phyloP scores from a whole-genome alignment of 2,113 vertebrate genomes.

The Rhinolophus sinicus region DNA sequence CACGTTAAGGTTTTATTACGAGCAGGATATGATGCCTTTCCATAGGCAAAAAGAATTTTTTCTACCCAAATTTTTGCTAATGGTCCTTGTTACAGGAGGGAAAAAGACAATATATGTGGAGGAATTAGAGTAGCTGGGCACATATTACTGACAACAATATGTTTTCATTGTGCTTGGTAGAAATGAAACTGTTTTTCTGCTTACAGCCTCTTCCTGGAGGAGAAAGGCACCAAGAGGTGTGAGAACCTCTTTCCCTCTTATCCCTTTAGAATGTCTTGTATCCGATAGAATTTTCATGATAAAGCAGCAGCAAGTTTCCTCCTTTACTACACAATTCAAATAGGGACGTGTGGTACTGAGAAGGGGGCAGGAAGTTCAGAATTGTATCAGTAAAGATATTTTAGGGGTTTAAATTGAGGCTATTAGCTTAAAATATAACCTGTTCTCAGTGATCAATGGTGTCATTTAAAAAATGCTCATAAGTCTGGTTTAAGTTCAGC shows the following conservation, averaged over 20 bases:
- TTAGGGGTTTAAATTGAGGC: not conserved
- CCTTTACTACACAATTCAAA: not conserved
- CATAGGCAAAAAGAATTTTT: constrained; percentile 68
- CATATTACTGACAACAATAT: not conserved
- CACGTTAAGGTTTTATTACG: constrained; percentile 1
- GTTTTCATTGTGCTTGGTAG: accelerated
- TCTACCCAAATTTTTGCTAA: constrained; percentile 39
- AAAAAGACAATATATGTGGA: not conserved
- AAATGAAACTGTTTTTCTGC: not conserved
- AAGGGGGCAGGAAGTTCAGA: not conserved
- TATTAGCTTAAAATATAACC: not conserved
- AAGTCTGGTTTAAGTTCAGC: not conserved
- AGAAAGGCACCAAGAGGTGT: not conserved
- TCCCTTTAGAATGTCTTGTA: not conserved
- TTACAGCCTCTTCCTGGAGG: not conserved
- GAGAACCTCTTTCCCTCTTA: not conserved
- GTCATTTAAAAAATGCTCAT: not conserved
- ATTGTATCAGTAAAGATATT: not conserved
- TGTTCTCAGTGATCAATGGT: not conserved
- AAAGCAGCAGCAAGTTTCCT: not conserved
- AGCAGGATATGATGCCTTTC: not conserved
- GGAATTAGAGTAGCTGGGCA: not conserved
- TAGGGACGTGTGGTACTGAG: not conserved
- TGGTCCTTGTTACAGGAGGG: not conserved
- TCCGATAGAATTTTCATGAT: not conserved